These are phyloP conservation scores for Caranx ignobilis DNA, from an alignment of 2,113 vertebrate genomes.

Conservation along the genomic window DNA sequence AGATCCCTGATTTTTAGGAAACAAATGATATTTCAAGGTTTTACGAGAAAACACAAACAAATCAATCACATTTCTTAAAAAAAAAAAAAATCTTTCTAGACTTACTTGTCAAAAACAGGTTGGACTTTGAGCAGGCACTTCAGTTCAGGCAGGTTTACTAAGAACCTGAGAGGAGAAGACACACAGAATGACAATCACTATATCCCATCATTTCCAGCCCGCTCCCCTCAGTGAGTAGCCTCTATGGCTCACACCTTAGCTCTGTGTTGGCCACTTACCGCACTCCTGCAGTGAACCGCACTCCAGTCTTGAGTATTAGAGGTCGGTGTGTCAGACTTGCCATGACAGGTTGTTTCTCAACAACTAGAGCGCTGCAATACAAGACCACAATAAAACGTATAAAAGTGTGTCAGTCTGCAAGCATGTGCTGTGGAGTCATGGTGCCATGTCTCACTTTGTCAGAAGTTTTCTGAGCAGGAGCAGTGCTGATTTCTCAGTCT, in stretches of 20 bases:
- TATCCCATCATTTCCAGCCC: background rate
- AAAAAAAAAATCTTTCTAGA: slow-evolving; percentile 8
- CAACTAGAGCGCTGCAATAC: slow-evolving; percentile 90
- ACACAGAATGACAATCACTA: background rate
- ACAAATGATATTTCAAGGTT: background rate
- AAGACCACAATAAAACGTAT: background rate
- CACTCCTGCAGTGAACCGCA: slow-evolving; percentile 89
- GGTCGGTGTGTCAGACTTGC: slow-evolving; percentile 88
- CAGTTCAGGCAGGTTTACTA: slow-evolving; percentile 91
- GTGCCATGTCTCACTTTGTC: slow-evolving; percentile 81
- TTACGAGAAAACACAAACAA: no score
- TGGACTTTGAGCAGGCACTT: slow-evolving; percentile 92
- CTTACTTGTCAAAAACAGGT: slow-evolving; percentile 94
- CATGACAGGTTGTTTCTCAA: slow-evolving; percentile 94
- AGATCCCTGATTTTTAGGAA: slow-evolving; percentile 85
- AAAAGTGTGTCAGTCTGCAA: background rate
- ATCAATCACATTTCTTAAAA: no score
- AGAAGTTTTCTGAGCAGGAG: slow-evolving; percentile 88
- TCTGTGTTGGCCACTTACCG: slow-evolving; percentile 80
- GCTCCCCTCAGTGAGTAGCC: background rate
- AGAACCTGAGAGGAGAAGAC: slow-evolving; percentile 81
- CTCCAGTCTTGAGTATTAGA: slow-evolving; percentile 90
- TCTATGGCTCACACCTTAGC: background rate
- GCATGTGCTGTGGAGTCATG: background rate
- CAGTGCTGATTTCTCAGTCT: slow-evolving; percentile 76